Percentiles rank a stretch among this genome's conserved stretches.
Evolutionary conservation across 2,797 vertebrate species (phyloP).

Genomic region (Odontamblyopus lacepedii): DNA sequence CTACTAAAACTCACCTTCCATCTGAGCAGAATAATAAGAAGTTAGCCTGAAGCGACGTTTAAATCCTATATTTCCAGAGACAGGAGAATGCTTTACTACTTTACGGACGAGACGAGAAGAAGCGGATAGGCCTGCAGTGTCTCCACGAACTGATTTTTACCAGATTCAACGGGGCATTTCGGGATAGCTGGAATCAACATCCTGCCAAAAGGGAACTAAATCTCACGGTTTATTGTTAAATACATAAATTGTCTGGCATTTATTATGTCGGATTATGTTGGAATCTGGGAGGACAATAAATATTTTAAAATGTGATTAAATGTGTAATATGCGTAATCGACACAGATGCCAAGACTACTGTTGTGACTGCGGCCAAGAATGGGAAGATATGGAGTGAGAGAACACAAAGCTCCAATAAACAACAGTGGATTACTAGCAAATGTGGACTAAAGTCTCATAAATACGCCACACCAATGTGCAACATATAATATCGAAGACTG

Average conservation of each 20-base stretch:
- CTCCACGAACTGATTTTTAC: constrained; percentile 5
- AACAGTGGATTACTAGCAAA: neutral
- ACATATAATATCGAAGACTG: too few species aligned
- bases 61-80: constrained; percentile 5
- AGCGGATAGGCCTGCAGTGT: neutral
- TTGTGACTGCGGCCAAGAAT: neutral
- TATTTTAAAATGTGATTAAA: constrained; percentile 4
- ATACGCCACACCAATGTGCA: neutral
- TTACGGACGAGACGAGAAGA: neutral
- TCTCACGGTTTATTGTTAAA: neutral
- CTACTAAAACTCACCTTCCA: neutral
- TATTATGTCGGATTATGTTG: neutral
- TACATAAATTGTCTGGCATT: neutral
- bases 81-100: neutral
- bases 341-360: constrained; percentile 6
- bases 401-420: neutral
- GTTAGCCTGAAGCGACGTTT: constrained; percentile 8
- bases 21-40: constrained; percentile 12
- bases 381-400: neutral
- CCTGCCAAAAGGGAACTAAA: neutral
- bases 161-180: neutral
- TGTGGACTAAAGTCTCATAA: neutral
- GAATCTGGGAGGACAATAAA: neutral
- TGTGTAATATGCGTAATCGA: neutral
- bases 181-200: neutral